Percentiles rank a stretch among this genome's conserved stretches.
Conservation (phyloP, 2,888 invertebrate genomes). For the Crossocerus cetratus region DNA sequence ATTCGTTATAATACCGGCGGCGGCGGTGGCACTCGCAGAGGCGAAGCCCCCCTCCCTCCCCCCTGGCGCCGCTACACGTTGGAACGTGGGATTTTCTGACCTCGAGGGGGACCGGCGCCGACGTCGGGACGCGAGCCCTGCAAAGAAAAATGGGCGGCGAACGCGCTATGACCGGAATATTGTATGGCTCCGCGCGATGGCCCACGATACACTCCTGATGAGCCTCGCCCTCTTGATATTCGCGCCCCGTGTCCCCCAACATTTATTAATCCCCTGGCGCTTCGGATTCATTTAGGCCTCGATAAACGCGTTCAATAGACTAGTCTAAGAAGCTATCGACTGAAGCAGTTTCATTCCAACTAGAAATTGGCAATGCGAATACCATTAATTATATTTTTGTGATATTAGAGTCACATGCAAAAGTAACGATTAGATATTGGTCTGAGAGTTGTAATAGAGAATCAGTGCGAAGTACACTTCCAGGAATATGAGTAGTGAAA, state of each 20-base stretch:
- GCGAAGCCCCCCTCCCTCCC: too few species aligned
- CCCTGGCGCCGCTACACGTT: conserved; percentile 42
- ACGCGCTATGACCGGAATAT: conserved; percentile 46
- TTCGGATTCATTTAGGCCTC: neutral
- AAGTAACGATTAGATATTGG: too few species aligned
- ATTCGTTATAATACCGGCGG: conserved; percentile 64
- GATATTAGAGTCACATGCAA: too few species aligned
- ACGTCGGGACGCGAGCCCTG: conserved; percentile 6
- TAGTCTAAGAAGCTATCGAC: neutral
- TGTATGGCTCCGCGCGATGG: conserved; percentile 36
- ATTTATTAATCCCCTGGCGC: neutral
- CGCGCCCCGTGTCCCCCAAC: neutral
- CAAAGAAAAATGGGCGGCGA: conserved; percentile 52
- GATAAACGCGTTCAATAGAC: neutral
- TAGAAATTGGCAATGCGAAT: too few species aligned
- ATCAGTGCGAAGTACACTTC: too few species aligned
- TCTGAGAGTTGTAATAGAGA: too few species aligned
- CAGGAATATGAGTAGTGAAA: too few species aligned
- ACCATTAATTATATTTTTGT: neutral
- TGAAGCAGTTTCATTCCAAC: neutral
- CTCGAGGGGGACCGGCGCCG: conserved; percentile 50
- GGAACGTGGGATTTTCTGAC: conserved; percentile 63
- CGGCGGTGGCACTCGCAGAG: neutral
- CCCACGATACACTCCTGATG: conserved; percentile 30
- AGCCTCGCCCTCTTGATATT: conserved; percentile 21